Evolutionary conservation across 2,797 vertebrate genomes (phyloP).

Genomic region (Coregonus suidteri): DNA sequence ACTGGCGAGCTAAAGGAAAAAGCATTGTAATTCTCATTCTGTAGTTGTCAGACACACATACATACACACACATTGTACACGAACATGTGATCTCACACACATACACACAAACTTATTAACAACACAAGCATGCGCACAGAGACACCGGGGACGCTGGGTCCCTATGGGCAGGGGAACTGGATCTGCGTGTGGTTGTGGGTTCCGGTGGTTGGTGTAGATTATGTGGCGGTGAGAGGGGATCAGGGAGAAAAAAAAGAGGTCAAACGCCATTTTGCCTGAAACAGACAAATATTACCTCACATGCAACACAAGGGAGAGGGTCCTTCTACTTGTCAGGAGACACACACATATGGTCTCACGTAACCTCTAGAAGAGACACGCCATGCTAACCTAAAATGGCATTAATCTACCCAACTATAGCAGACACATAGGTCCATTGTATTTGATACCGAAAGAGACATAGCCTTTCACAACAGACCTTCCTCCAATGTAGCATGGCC

Average conservation of each 20-base stretch:
- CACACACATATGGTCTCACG: too few species aligned
- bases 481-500: background rate
- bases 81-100: background rate
- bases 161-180: background rate
- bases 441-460: background rate
- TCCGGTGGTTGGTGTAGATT: background rate
- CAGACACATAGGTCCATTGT: background rate
- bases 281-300: slow-evolving; percentile 19
- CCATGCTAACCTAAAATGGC: background rate
- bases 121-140: background rate
- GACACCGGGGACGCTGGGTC: background rate
- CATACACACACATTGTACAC: too few species aligned
- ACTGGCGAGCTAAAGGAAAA: too few species aligned
- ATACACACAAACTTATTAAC: background rate
- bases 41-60: too few species aligned
- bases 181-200: background rate
- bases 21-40: too few species aligned
- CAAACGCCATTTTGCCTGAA: background rate
- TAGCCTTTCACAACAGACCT: too few species aligned
- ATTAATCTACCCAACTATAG: background rate
- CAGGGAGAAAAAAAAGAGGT: slow-evolving; percentile 5
- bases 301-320: background rate
- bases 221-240: background rate
- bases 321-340: background rate
- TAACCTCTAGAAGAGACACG: too few species aligned